Conservation (phyloP, 2,113 vertebrate genomes). For the Geococcyx californianus region DNA sequence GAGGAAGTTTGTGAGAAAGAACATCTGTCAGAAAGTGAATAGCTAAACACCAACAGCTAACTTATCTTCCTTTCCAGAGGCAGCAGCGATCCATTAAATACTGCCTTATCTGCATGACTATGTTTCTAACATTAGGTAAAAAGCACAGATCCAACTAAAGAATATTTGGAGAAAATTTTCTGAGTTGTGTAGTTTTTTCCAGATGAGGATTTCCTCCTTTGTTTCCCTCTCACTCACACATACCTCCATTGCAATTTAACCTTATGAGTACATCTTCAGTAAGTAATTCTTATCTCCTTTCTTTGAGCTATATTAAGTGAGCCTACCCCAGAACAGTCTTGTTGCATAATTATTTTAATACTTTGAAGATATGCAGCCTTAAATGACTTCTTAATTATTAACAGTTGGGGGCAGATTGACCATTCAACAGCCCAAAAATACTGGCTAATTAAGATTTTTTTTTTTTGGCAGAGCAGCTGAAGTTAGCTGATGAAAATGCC, state of each 20-base stretch:
- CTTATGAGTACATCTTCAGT: neutral
- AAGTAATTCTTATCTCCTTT: slow-evolving; percentile 5
- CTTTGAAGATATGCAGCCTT: neutral
- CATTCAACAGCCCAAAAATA: neutral
- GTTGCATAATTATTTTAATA: neutral
- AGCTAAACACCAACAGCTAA: neutral
- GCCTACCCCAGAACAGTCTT: neutral
- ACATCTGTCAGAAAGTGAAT: slow-evolving; percentile 6
- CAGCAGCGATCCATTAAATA: slow-evolving; percentile 32
- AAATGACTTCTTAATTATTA: slow-evolving; percentile 6
- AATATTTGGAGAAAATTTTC: neutral
- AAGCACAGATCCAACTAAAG: neutral
- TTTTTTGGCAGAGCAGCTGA: neutral
- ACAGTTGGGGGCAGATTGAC: neutral
- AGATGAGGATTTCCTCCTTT: neutral
- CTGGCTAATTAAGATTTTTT: neutral
- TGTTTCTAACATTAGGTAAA: slow-evolving; percentile 17
- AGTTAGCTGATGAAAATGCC: neutral
- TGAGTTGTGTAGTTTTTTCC: neutral
- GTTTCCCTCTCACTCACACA: neutral
- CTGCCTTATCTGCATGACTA: neutral
- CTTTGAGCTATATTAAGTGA: neutral
- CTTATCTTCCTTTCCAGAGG: slow-evolving; percentile 32
- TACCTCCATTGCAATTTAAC: neutral
- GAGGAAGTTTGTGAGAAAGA: neutral